Evolutionary conservation across 2,888 invertebrate species (phyloP), one percentile per base, ranked within the genome.

Genomic region (Lagria hirta): DNA sequence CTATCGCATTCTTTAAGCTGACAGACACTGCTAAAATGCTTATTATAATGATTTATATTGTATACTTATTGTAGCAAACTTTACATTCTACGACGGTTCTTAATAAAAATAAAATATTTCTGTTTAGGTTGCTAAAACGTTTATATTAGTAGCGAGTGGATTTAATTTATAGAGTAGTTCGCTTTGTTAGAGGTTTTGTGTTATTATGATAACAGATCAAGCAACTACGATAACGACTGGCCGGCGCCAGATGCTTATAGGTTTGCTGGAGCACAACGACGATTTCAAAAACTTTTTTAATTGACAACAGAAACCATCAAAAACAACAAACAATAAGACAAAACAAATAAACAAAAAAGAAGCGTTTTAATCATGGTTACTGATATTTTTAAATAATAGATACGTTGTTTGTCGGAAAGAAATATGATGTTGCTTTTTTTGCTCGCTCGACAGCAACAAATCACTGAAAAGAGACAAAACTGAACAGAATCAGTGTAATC

Each of bases 241-340:
- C 38, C 28, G 44, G 44, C 44, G 44, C 44, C 44, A 38, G 44
- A 37, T 44, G 43, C 36, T 38, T 29, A 38, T 38, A 22, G 29
- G 37, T 24, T 24, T 33, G 11, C 22, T 27, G 27, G 27, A 11
- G 30, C 23, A 33, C 26, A n/a, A n/a, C n/a, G n/a, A n/a, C n/a
- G n/a, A n/a, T n/a, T 16, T 33, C 26, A 17, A 27, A 44, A 44
- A 44, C 38, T 44, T 44, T 44, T 44, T 44, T 44, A 44, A 44
- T 44, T 34, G 38, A 34, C 37, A 37, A 43, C 12, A n/a, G 17
- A 29, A 35, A 29, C 17, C 32, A 2, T 20, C 28, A 17, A 36
- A 30, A 43, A 43, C 23, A 36, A 16, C 29, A 7, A 15, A 17
- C 17, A n/a, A n/a, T n/a, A n/a, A n/a, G n/a, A n/a, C n/a, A n/a